Percentiles rank a stretch among this genome's conserved stretches.
phyloP scores from a whole-genome alignment of 2,797 vertebrate genomes.

The Thaleichthys pacificus region DNA sequence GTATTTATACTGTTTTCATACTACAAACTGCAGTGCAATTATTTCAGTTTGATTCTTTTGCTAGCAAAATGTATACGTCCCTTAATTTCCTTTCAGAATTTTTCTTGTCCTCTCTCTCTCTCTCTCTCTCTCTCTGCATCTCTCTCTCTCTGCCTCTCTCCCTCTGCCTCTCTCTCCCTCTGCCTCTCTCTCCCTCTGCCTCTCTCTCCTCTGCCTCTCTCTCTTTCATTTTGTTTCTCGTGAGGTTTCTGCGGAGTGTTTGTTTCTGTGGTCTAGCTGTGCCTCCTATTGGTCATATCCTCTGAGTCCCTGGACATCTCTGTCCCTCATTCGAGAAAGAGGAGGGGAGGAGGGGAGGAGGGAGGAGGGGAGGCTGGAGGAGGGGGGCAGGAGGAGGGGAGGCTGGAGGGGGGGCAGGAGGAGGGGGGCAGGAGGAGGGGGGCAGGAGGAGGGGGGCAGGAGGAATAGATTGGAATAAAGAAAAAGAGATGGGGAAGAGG shows the following conservation, averaged over 20 bases:
- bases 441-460: conserved; percentile 1
- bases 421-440: conserved; percentile 31
- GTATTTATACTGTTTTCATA: no score
- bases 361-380: conserved; percentile 37
- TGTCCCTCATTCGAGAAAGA: conserved; percentile 34
- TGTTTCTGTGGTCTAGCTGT: conserved; percentile 82
- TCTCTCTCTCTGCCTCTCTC: no score
- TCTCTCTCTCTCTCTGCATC: no score
- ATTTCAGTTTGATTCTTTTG: no score
- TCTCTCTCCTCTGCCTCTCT: no score
- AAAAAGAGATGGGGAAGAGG: conserved; percentile 9
- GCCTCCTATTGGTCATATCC: conserved; percentile 85
- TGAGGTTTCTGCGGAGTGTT: conserved; percentile 26
- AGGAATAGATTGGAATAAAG: conserved; percentile 1
- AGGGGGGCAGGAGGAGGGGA: conserved; percentile 5
- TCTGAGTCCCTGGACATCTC: conserved; percentile 74
- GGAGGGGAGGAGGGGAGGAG: conserved; percentile 36
- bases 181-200: no score
- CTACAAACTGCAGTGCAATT: no score
- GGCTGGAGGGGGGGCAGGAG: conserved; percentile 9
- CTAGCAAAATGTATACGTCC: no score
- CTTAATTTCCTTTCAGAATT: no score
- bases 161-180: no score
- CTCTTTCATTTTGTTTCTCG: background rate
- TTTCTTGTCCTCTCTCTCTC: no score